Base-by-base conservation (phyloP, 1,140 invertebrate species). In the Orussus abietinus region DNA sequence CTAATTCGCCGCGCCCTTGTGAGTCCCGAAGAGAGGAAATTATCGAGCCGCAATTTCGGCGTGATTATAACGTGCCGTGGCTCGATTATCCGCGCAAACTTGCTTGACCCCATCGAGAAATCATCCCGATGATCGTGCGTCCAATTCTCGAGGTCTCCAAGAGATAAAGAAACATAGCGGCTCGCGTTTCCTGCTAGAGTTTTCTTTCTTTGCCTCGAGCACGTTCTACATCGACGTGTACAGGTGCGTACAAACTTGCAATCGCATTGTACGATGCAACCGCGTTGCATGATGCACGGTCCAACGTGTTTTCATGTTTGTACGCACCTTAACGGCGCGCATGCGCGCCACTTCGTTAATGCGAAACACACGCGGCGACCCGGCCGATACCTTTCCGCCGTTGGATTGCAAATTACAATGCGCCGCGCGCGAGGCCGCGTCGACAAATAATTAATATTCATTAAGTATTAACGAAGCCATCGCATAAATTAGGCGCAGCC, bases 381-480 rank as follows among this genome's bases (percentile, higher is more conserved):
- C 10, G 15, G 14, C 21, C 26, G 13, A 17, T 40, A 12, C 12
- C 59, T 59, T 55, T 62, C 49, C 47, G 52, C 40, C 47, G 55
- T 34, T 49, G 55, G 60, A 66, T 70, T 66, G 65, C 64, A 70
- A 72, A 72, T 72, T 68, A 66, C 53, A 64, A 62, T 59, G 58
- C 53, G 44, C n/a, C n/a, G 22, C 38, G 21, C 21, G 34, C 11
- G 17, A 41, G 37, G 29, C 42, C 45, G 18, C 34, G 61, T 61
- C 55, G 55, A 53, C 57, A 62, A 67, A 68, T 66, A 70, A 70
- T 72, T 70, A 72, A 70, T 72, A 71, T 72, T 72, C 65, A 72
- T 72, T 62, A 66, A 61, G 59, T 65, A 67, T 69, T 69, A 69
- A 69, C 65, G 61, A 63, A 69, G 62, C 62, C 51, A 66, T 69